Evolutionary conservation across 2,797 vertebrate genomes (phyloP), one percentile per base, ranked within the genome.

Genomic region (Microctenopoma lineatum): DNA sequence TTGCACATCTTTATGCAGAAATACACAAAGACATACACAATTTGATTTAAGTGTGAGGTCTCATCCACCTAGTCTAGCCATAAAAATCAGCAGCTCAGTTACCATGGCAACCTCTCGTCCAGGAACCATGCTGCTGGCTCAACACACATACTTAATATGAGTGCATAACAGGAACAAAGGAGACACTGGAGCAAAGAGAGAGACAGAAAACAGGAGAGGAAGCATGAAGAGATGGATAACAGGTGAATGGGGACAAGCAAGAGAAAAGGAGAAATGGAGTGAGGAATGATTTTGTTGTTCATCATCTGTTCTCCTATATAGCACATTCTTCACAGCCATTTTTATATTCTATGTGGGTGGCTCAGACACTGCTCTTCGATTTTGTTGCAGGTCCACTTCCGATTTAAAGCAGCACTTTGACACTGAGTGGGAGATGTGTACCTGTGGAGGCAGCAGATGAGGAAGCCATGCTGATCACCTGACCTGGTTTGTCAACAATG

Each of bases 401-500:
- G 36, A 59, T 70, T 77, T 77, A 18, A 39, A 83, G 61, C 46
- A 1, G 46, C 26, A 77, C 57, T 67, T 67, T 75, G 65, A 71
- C 64, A 68, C 21, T 0, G 62, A 77, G 73, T 58, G 45, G 74
- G 65, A 79, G 73, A 39, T 59, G 59, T 51, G 74, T 90, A 94
- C 93, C 90, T 85, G 93, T 27, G 79, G 90, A 84, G 71, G 87
- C 88, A 83, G 95, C 81, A 18, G 90, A 92, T 8, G 94, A 87
- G 66, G 94, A 77, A 56, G 93, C 80, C 89, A 95, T 93, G 89
- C 95, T 93, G 57, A 95, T 90, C 70, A 94, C 93, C 86, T 96
- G 97, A 81, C 95, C 95, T 29, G 96, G 95, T 86, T 97, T 98
- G 90, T 98, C 97, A 68, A 97, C 92, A 71, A 96, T 95, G 87